These are phyloP conservation scores for Cryptotermes secundus DNA, from an alignment of 1,140 invertebrate species.

Conservation along the genomic window DNA sequence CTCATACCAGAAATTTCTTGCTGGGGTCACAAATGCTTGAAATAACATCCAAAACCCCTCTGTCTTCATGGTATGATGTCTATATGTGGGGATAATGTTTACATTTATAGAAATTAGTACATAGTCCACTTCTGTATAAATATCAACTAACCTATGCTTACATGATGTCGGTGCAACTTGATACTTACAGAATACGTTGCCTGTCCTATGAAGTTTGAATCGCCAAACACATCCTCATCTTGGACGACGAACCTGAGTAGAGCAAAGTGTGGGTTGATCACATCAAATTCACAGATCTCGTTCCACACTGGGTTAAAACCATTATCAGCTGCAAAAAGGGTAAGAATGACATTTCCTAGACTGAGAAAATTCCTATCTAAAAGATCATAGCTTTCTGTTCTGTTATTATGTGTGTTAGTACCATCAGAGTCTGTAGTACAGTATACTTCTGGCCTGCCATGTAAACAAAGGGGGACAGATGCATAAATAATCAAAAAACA, in stretches of 20 bases:
- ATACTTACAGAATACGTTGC: slow-evolving; percentile 81
- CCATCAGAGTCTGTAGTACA: too few species aligned
- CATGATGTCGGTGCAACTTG: not conserved
- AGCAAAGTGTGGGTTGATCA: slow-evolving; percentile 87
- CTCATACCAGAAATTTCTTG: too few species aligned
- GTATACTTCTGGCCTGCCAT: too few species aligned
- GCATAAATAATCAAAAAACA: too few species aligned
- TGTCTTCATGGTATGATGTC: too few species aligned
- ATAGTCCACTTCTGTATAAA: not conserved
- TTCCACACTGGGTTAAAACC: slow-evolving; percentile 96
- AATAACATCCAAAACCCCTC: too few species aligned
- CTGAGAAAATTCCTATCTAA: too few species aligned
- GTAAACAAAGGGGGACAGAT: too few species aligned
- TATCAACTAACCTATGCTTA: not conserved
- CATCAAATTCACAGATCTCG: slow-evolving; percentile 83
- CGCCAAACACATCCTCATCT: slow-evolving; percentile 98
- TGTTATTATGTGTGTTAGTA: too few species aligned
- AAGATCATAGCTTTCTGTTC: too few species aligned
- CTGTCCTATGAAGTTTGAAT: slow-evolving; percentile 96
- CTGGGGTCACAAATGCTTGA: too few species aligned
- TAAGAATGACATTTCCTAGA: too few species aligned
- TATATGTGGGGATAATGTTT: not conserved
- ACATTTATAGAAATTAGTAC: not conserved
- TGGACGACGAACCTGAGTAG: slow-evolving; percentile 90
- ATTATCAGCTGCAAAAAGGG: slow-evolving; percentile 77